Conservation (phyloP, 1,140 invertebrate species). For the Ctenoplectra terminalis region DNA sequence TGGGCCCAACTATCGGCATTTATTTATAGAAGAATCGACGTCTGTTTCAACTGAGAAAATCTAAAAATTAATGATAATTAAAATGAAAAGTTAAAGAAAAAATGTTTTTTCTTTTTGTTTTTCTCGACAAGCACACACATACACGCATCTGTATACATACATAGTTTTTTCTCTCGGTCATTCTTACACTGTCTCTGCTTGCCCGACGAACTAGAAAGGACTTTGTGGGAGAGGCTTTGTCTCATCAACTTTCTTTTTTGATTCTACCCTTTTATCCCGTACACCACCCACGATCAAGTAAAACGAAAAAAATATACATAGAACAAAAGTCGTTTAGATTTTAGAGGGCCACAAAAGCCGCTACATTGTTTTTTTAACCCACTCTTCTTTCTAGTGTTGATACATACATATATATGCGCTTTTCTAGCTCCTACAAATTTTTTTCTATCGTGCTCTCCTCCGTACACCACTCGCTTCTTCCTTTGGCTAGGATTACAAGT, state of each 20-base stretch:
- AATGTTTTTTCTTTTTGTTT: neutral
- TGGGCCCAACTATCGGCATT: neutral
- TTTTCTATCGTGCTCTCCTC: slow-evolving; percentile 41
- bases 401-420: slow-evolving; percentile 57
- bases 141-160: neutral
- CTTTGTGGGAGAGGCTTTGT: slow-evolving; percentile 8
- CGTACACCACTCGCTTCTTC: slow-evolving; percentile 32
- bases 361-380: slow-evolving; percentile 38
- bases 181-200: slow-evolving; percentile 13
- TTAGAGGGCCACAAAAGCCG: slow-evolving; percentile 27
- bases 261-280: slow-evolving; percentile 38
- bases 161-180: slow-evolving; percentile 15
- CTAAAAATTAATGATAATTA: slow-evolving; percentile 13
- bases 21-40: neutral
- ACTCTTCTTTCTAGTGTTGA: slow-evolving; percentile 55
- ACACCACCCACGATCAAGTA: slow-evolving; percentile 39
- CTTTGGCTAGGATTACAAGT: slow-evolving; percentile 21
- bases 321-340: slow-evolving; percentile 28
- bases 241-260: slow-evolving; percentile 30
- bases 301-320: neutral
- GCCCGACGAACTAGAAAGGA: slow-evolving; percentile 37
- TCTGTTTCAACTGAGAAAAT: slow-evolving; percentile 5
- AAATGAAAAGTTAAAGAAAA: neutral
- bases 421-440: slow-evolving; percentile 54
- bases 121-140: slow-evolving; percentile 17